A percentile compares a stretch with the other conserved stretches of the same genome.
phyloP scores from a whole-genome alignment of 2,113 vertebrate genomes.

The Epinephelus fuscoguttatus region DNA sequence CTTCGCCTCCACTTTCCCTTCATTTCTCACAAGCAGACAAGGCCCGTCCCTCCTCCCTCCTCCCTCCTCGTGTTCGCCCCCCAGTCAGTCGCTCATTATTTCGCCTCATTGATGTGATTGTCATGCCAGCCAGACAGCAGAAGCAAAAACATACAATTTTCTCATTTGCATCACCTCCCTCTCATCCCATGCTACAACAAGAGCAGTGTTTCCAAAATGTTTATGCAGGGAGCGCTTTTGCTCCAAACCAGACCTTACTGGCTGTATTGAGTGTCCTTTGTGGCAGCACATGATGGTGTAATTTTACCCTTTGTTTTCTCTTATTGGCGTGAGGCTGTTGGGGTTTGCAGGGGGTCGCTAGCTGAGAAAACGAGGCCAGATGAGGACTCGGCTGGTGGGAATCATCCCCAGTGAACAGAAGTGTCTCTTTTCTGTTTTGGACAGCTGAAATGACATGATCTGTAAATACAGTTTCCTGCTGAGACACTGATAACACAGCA shows the following conservation, averaged over 20 bases:
- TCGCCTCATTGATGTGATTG: constrained; percentile 77
- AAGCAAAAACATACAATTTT: constrained; percentile 70
- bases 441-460: constrained; percentile 51
- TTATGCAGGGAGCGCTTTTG: constrained; percentile 1
- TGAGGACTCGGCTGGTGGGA: constrained; percentile 53
- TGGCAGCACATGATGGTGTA: constrained; percentile 56
- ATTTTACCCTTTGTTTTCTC: constrained; percentile 65
- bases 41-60: constrained; percentile 9
- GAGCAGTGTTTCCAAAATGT: constrained; percentile 35
- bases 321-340: constrained; percentile 46
- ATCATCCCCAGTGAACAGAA: constrained; percentile 40
- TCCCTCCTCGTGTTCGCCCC: background rate
- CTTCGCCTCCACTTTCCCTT: constrained; percentile 32
- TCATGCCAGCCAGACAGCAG: constrained; percentile 66
- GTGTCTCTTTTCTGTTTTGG: constrained; percentile 45
- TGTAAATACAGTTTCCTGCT: constrained; percentile 52
- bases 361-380: constrained; percentile 49
- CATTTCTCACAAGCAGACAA: constrained; percentile 54
- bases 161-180: constrained; percentile 63
- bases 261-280: constrained; percentile 49
- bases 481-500: constrained; percentile 27
- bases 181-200: constrained; percentile 9
- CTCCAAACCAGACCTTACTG: constrained; percentile 15
- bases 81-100: constrained; percentile 72
- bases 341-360: constrained; percentile 38